Conservation (phyloP, 2,113 vertebrate species). For the Coracopsis vasa region DNA sequence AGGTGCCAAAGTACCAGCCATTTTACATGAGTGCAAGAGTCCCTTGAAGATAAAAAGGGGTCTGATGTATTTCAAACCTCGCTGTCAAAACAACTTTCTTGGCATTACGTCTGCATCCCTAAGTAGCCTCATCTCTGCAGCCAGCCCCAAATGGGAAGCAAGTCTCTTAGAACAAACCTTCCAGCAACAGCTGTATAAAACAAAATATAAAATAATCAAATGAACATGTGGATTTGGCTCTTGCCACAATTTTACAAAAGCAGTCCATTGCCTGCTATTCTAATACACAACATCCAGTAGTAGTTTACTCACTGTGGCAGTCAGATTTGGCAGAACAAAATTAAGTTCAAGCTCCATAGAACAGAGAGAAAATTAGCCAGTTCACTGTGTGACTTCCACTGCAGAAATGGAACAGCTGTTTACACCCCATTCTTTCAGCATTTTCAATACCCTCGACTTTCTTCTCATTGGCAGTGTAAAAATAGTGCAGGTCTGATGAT, state of each 20-base stretch:
- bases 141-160: neutral
- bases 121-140: slow-evolving; percentile 11
- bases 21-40: neutral
- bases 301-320: slow-evolving; percentile 5
- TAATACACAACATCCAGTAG: neutral
- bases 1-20: neutral
- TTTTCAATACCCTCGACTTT: neutral
- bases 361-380: neutral
- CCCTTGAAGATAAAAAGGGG: neutral
- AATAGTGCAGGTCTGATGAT: slow-evolving; percentile 33
- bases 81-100: neutral
- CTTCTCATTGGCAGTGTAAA: slow-evolving; percentile 25
- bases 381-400: neutral
- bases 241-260: neutral
- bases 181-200: slow-evolving; percentile 18
- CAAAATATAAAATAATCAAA: neutral
- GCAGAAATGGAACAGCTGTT: neutral
- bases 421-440: neutral
- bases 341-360: neutral
- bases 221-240: slow-evolving; percentile 17
- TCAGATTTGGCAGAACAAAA: slow-evolving; percentile 52
- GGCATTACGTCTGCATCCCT: neutral
- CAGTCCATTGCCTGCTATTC: neutral
- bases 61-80: neutral
- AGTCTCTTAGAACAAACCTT: neutral